Evolutionary conservation across 2,797 vertebrate species (phyloP), one percentile per base, ranked within the genome.

Genomic region (Sebastes oblongus): DNA sequence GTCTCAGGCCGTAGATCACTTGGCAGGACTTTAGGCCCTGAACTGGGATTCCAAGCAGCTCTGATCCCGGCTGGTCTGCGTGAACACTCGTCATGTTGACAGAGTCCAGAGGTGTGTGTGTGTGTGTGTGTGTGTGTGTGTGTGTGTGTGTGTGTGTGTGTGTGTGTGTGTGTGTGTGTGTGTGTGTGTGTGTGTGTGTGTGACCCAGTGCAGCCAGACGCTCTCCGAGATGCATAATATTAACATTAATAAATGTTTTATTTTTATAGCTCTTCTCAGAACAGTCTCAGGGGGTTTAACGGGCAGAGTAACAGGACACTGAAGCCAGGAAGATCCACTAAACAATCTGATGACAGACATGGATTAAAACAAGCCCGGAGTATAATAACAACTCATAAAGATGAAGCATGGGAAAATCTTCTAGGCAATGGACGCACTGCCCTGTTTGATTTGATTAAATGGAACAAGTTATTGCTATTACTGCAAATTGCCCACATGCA

Each of bases 11-110:
- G 66, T 78, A 66, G 56, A 83, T 60, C 60, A 80, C 86, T 91
- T 91, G 84, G 87, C 82, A 83, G 87, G 79, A 93, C 90, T 67
- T 76, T 55, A 76, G 89, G 89, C 73, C 88, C 75, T 90, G 86
- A 92, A 86, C 89, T 64, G 18, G 61, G 88, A 91, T 92, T 92
- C 90, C 89, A 69, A 81, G 70, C 81, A 78, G 36, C 58, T 78
- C 71, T 75, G 66, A 81, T 64, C 22, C 66, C 29, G 50, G 4
- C 71, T 25, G 30, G 78, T 83, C 66, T 20, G 68, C 16, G 50
- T 66, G 70, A 84, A 85, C 76, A 62, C 73, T 42, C 50, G 7
- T 80, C 39, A 74, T 84, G 89, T 87, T 91, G 90, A 93, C 69
- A 32, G 62, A 86, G 73, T 72, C 75, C 83, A 84, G 78, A 60